Evolutionary conservation across 2,113 vertebrate species (phyloP).

Genomic region (Indicator indicator): DNA sequence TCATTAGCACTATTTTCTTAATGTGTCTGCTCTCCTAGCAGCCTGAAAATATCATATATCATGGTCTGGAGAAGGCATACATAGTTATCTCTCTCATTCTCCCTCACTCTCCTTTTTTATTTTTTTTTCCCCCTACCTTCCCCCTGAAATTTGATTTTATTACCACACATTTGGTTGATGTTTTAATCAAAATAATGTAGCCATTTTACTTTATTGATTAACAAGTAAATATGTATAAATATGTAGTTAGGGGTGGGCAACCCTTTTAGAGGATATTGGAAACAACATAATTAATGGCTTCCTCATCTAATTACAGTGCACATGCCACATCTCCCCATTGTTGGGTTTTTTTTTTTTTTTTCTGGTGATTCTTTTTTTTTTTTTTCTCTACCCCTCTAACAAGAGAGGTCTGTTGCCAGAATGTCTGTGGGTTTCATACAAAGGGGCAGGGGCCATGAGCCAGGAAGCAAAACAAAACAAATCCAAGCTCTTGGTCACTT

Average conservation of each 20-base stretch:
- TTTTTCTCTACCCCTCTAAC: not conserved
- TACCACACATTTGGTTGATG: constrained; percentile 63
- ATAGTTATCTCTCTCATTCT: constrained; percentile 54
- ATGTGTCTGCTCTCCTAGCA: constrained; percentile 90
- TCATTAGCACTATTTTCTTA: constrained; percentile 99
- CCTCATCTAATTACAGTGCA: constrained; percentile 58
- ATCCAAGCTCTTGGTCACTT: constrained; percentile 1
- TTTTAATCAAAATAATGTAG: constrained; percentile 89
- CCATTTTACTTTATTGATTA: constrained; percentile 85
- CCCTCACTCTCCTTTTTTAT: not conserved
- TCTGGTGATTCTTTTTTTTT: constrained; percentile 2
- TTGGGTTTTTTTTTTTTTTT: not conserved
- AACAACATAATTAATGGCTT: constrained; percentile 77
- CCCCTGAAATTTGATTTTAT: constrained; percentile 76
- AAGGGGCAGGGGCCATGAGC: not conserved
- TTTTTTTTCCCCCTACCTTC: constrained; percentile 29
- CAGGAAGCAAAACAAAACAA: constrained; percentile 23
- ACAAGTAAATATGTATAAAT: constrained; percentile 87
- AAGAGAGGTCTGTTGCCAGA: constrained; percentile 42
- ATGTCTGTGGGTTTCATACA: constrained; percentile 21
- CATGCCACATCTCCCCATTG: constrained; percentile 23
- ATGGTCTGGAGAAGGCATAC: constrained; percentile 67
- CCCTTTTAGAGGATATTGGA: constrained; percentile 83
- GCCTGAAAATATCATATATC: constrained; percentile 91
- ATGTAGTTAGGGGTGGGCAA: constrained; percentile 79